phyloP scores from a whole-genome alignment of 2,113 vertebrate genomes.

The Arizona elegans region DNA sequence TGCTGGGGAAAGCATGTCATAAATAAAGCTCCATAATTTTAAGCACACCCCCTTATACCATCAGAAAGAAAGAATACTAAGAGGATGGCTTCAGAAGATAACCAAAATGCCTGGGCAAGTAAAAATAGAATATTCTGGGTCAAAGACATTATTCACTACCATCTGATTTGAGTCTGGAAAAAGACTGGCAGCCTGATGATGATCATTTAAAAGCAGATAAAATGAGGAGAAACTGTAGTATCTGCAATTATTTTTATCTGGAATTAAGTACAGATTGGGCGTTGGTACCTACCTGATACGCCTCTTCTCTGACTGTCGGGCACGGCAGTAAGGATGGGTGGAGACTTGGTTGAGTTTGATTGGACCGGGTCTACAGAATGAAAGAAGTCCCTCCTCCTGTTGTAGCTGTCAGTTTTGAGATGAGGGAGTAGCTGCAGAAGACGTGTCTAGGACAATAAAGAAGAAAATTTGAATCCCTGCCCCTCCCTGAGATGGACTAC shows the following conservation, averaged over 20 bases:
- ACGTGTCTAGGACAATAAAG: too few species aligned
- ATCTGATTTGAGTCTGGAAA: neutral
- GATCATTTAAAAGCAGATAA: neutral
- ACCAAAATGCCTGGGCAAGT: neutral
- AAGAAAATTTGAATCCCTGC: too few species aligned
- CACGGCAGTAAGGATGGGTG: too few species aligned
- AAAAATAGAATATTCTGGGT: neutral
- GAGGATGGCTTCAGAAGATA: neutral
- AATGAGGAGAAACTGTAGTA: neutral
- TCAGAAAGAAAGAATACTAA: neutral
- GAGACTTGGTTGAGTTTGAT: too few species aligned
- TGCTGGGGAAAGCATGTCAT: neutral
- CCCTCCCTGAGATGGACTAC: too few species aligned
- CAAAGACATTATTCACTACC: neutral
- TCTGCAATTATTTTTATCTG: neutral
- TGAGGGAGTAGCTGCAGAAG: too few species aligned
- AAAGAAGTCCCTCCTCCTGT: too few species aligned
- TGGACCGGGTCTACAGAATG: too few species aligned
- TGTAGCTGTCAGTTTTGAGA: too few species aligned
- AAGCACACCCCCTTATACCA: neutral
- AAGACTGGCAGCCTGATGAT: neutral
- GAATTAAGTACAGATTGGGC: neutral
- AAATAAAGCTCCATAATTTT: neutral
- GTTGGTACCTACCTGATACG: too few species aligned
- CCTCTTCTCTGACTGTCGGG: too few species aligned